Percentiles rank a stretch among this genome's conserved stretches.
Conservation (phyloP, 2,797 vertebrate genomes). For the Acanthurus lineatus region DNA sequence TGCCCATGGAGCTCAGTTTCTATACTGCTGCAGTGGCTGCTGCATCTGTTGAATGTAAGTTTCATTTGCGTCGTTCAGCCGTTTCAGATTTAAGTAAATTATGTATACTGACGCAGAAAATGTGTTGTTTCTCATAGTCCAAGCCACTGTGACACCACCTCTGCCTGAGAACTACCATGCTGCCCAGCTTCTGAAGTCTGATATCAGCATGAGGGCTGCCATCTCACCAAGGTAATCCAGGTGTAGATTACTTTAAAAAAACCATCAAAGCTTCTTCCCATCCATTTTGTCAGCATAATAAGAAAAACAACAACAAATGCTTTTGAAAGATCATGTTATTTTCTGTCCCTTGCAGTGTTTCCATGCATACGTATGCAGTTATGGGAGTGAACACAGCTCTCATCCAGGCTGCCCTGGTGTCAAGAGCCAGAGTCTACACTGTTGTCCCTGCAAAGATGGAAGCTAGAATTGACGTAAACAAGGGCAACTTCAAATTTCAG, state of each 20-base stretch:
- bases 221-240: constrained; percentile 82
- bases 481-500: constrained; percentile 86
- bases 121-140: constrained; percentile 69
- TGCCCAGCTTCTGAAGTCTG: constrained; percentile 82
- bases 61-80: not conserved
- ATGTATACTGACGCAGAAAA: not conserved
- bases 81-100: not conserved
- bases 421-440: constrained; percentile 76
- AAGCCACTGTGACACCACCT: constrained; percentile 81
- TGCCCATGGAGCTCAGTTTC: constrained; percentile 88
- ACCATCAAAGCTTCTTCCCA: not conserved
- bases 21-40: constrained; percentile 83
- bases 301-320: not conserved
- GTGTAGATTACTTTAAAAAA: not conserved
- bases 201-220: constrained; percentile 82
- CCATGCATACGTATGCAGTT: constrained; percentile 85
- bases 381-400: constrained; percentile 87
- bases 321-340: constrained; percentile 1
- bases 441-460: constrained; percentile 80
- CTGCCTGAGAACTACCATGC: constrained; percentile 76
- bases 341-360: constrained; percentile 78
- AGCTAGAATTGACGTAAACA: constrained; percentile 79
- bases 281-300: not conserved
- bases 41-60: constrained; percentile 77
- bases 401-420: constrained; percentile 85